Evolutionary conservation across 2,888 invertebrate genomes (phyloP).

Genomic region (Himalopsyche kuldschensis): DNA sequence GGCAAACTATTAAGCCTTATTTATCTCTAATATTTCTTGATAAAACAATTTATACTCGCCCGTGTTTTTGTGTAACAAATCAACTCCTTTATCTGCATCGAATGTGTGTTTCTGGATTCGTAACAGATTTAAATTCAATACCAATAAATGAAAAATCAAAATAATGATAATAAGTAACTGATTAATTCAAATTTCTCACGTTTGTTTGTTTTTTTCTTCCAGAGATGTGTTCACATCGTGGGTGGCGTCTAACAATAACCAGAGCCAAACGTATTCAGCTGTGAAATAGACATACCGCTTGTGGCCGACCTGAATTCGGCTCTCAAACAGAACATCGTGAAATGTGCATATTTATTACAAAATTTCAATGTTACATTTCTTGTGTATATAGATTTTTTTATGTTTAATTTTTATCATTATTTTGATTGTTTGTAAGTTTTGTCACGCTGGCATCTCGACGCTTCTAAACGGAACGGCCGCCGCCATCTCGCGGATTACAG

Average conservation of each 20-base stretch:
- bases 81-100: no score
- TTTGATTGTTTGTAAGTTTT: conserved; percentile 20
- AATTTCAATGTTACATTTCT: conserved; percentile 33
- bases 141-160: no score
- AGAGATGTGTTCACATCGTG: conserved; percentile 90
- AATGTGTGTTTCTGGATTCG: no score
- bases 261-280: conserved; percentile 76
- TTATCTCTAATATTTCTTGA: no score
- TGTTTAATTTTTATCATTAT: conserved; percentile 25
- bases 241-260: conserved; percentile 83
- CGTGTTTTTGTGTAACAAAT: no score
- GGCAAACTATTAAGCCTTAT: no score
- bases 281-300: conserved; percentile 64
- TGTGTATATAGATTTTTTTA: conserved; percentile 30
- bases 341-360: conserved; percentile 29
- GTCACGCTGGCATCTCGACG: background rate
- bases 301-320: background rate
- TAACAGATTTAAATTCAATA: no score
- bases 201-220: conserved; percentile 41
- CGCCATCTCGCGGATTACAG: background rate
- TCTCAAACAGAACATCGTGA: conserved; percentile 6
- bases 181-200: no score
- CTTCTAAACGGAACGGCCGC: background rate
- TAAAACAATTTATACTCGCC: no score
- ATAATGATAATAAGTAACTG: no score